Evolutionary conservation across 2,797 vertebrate species (phyloP).

Genomic region (Ispidina picta): DNA sequence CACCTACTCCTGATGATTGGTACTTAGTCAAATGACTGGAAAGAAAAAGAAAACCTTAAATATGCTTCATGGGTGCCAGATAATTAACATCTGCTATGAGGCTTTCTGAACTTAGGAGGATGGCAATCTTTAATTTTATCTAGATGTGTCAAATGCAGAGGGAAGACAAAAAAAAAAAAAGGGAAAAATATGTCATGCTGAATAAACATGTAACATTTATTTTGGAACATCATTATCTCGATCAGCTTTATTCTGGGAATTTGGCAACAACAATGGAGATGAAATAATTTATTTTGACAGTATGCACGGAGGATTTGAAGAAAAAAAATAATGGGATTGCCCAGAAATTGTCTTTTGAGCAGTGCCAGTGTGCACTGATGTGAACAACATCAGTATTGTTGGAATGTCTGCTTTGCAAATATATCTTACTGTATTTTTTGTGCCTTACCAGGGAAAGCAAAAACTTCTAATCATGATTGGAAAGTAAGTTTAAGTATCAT

Average conservation of each 20-base stretch:
- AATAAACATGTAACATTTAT: constrained; percentile 37
- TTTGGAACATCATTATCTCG: constrained; percentile 3
- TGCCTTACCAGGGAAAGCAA: background rate
- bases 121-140: background rate
- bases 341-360: background rate
- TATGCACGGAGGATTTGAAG: constrained; percentile 54
- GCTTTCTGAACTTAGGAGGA: background rate
- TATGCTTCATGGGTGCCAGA: background rate
- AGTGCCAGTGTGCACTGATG: background rate
- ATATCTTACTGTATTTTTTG: background rate
- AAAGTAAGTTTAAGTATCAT: background rate
- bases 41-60: background rate
- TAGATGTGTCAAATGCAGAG: background rate
- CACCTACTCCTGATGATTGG: background rate
- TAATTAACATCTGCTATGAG: background rate
- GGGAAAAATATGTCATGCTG: background rate
- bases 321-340: constrained; percentile 7
- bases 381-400: background rate
- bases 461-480: background rate
- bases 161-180: background rate
- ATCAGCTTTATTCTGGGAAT: constrained; percentile 59
- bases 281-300: constrained; percentile 73
- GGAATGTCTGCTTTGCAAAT: background rate
- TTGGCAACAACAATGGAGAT: constrained; percentile 55
- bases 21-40: background rate